Evolutionary conservation across 1,140 invertebrate species (phyloP).

Genomic region (Phortica variegata): DNA sequence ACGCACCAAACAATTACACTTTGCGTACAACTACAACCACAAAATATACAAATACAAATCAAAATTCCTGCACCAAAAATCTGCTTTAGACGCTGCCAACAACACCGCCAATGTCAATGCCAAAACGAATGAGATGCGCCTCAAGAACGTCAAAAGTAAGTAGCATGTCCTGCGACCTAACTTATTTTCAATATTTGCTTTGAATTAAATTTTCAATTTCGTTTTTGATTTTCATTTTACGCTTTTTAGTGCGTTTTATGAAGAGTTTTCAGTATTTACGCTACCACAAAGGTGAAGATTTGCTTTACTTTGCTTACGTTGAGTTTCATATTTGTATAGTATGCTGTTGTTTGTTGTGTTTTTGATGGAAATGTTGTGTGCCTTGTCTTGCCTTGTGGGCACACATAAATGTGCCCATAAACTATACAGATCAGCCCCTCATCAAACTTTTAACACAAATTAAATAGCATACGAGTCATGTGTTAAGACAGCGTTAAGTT

Average conservation of each 20-base stretch:
- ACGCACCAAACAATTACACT: slow-evolving; percentile 10
- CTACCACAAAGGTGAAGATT: slow-evolving; percentile 41
- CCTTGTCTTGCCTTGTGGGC: too few relatives aligned
- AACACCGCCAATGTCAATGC: slow-evolving; percentile 20
- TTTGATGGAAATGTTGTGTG: slow-evolving; percentile 25
- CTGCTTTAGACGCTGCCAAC: slow-evolving; percentile 33
- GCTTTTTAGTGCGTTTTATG: slow-evolving; percentile 32
- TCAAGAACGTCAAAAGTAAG: slow-evolving; percentile 49
- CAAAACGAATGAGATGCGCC: slow-evolving; percentile 25
- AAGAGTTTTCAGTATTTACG: slow-evolving; percentile 38
- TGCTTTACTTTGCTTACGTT: slow-evolving; percentile 19
- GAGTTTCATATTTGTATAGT: slow-evolving; percentile 39
- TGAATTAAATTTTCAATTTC: background rate
- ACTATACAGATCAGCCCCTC: too few relatives aligned
- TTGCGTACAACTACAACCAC: slow-evolving; percentile 1
- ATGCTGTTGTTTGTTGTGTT: slow-evolving; percentile 33
- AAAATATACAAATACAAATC: slow-evolving; percentile 10
- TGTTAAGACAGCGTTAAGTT: too few relatives aligned
- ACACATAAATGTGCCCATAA: too few relatives aligned
- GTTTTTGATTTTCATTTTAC: slow-evolving; percentile 1
- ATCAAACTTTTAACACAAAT: too few relatives aligned
- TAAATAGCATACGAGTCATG: too few relatives aligned
- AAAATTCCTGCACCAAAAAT: slow-evolving; percentile 8
- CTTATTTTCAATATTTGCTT: background rate
- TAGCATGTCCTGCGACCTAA: slow-evolving; percentile 17